Evolutionary conservation across 2,888 invertebrate species (phyloP), one percentile per base, ranked within the genome.

Genomic region (Apotomis capreana): DNA sequence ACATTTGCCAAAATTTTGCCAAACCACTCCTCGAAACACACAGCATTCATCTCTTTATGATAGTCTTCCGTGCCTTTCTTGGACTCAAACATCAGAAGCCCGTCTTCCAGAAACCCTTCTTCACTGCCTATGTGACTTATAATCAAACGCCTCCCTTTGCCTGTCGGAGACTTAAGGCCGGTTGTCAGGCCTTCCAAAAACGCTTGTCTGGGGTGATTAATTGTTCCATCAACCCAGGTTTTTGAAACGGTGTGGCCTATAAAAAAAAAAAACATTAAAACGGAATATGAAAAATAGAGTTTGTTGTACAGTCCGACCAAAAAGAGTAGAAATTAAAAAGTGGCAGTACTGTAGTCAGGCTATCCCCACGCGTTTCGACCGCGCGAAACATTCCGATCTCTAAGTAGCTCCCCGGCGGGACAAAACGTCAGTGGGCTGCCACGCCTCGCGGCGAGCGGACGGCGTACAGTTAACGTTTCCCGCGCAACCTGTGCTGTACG

Each of bases 11-110:
- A 55, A 44, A 55, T 64, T 37, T 40, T 40, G 0, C 13, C 10
- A 54, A 55, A 64, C 64, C 55, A 64, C 55, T 54, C 44, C 55
- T 44, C 61, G 10, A 61, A 61, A 61, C 15, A 44, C 13, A n/a
- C 26, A 15, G 61, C 44, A 15, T 61, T 61, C 49, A 61, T 46
- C 61, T 49, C 61, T 15, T 61, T 44, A 46, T 61, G 61, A 26
- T 61, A 58, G 37, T 58, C 37, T 37, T 58, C 36, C 6, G 49
- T 61, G 60, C 40, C 40, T 46, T 49, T 61, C 15, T 58, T 58
- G 6, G 49, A 8, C 10, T 49, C 10, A 10, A 49, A 57, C 26
- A 57, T 57, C 3, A 57, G 26, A 57, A 57, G 57, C 5, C 57
- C 36, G 15, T 57, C 26, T 57, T 57, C 26, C 6, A 57, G 5